phyloP scores from a whole-genome alignment of 2,888 invertebrate genomes.

The Volucella inflata region DNA sequence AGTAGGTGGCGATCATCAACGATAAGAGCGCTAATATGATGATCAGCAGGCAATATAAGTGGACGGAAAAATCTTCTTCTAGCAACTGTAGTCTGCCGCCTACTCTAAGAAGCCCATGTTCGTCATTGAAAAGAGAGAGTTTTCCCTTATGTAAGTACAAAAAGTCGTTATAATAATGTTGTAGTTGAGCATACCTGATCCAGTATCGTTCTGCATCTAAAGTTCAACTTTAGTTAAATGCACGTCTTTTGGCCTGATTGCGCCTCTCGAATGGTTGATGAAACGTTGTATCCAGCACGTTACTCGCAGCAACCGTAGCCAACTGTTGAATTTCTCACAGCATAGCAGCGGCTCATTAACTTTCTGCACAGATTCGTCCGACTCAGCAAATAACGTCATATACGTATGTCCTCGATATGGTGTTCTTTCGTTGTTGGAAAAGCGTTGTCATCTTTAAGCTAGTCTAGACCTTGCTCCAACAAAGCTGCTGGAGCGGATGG shows the following conservation, averaged over 20 bases:
- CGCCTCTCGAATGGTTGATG: background rate
- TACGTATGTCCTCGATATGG: too few species aligned
- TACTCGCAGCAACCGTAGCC: slow-evolving; percentile 25
- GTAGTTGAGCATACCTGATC: slow-evolving; percentile 36
- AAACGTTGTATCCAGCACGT: slow-evolving; percentile 33
- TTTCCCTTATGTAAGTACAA: background rate
- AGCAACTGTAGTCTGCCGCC: slow-evolving; percentile 26
- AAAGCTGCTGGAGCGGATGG: too few species aligned
- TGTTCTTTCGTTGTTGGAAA: too few species aligned
- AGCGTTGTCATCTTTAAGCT: background rate
- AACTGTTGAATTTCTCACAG: slow-evolving; percentile 14
- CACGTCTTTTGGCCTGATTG: background rate
- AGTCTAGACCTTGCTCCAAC: background rate
- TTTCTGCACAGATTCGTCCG: too few species aligned
- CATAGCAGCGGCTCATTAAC: slow-evolving; percentile 7
- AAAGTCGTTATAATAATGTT: slow-evolving; percentile 11
- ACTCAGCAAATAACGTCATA: too few species aligned
- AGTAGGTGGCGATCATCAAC: background rate
- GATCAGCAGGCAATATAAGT: slow-evolving; percentile 15
- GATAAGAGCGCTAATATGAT: slow-evolving; percentile 1
- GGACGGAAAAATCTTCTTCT: slow-evolving; percentile 14
- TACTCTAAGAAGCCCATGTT: slow-evolving; percentile 19
- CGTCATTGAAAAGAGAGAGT: slow-evolving; percentile 23
- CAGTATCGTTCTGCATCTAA: slow-evolving; percentile 19
- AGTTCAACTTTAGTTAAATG: slow-evolving; percentile 4